Evolutionary conservation across 1,140 invertebrate genomes (phyloP), one percentile per base, ranked within the genome.

Genomic region (Tribolium castaneum): DNA sequence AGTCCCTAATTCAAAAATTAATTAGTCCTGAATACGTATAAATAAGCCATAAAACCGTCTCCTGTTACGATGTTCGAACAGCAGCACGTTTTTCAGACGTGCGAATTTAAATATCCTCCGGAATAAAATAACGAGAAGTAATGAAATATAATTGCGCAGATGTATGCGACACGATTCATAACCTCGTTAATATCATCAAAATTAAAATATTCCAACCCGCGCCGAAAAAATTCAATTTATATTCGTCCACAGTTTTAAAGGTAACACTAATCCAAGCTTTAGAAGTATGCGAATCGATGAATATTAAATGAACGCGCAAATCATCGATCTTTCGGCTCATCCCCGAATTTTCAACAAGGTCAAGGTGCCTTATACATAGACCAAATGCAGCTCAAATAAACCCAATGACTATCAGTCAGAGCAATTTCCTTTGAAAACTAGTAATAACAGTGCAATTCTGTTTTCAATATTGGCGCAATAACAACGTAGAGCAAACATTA

Each of bases 91-190:
- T 66, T 66, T 35, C 12, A 34, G 59, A 66, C 59, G 59, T 66
- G 35, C 59, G 9, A 66, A 66, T 66, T 66, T 66, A 66, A 66
- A 66, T 66, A 66, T 34, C 59, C 59, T 66, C 34, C 10, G 10
- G 59, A 66, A 66, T 66, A 66, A 66, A 35, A 66, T 66, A 66
- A 66, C 59, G 59, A 66, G 59, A 66, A 7, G 59, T 30, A 6
- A 35, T 66, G 35, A 66, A 66, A 66, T 66, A 66, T 66, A 66
- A 66, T 66, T 34, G 59, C 25, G 6, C 59, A 66, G 59, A 66
- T 66, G 59, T 66, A 66, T 66, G 34, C 30, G 59, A 66, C 59
- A 35, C 59, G 59, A 66, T 39, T 30, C 59, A 14, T 66, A 66
- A 39, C 59, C 59, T 35, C 59, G 59, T 66, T 66, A 66, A 66